Conservation (phyloP, 2,113 vertebrate species). For the Mola mola region DNA sequence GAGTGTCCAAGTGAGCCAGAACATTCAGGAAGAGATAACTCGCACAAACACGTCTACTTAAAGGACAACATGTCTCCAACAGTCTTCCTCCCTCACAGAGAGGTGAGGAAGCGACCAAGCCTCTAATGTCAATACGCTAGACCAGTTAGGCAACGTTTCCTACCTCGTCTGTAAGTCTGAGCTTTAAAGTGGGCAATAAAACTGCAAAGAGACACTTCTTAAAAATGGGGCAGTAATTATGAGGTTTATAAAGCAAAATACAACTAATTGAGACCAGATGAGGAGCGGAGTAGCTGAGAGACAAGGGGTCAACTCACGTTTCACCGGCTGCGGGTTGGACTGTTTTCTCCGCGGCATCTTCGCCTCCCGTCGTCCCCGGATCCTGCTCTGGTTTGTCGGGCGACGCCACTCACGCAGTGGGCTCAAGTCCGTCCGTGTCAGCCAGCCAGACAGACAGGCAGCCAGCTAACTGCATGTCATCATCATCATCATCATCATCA, state of each 20-base stretch:
- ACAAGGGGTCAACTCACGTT: slow-evolving; percentile 76
- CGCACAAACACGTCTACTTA: slow-evolving; percentile 20
- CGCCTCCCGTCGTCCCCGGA: slow-evolving; percentile 16
- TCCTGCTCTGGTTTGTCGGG: slow-evolving; percentile 43
- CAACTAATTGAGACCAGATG: no score
- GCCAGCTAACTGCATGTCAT: slow-evolving; percentile 59
- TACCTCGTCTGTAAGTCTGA: no score
- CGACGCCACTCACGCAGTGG: slow-evolving; percentile 2
- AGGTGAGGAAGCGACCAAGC: neutral
- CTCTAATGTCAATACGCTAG: neutral
- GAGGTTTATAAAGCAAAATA: neutral
- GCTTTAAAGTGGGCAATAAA: neutral
- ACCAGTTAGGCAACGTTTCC: slow-evolving; percentile 11
- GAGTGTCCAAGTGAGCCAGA: slow-evolving; percentile 21
- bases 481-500: slow-evolving; percentile 45
- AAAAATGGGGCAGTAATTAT: neutral
- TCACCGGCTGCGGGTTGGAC: slow-evolving; percentile 92
- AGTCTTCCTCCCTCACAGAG: slow-evolving; percentile 38
- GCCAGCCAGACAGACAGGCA: slow-evolving; percentile 61
- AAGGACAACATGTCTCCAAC: slow-evolving; percentile 9
- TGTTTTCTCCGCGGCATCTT: slow-evolving; percentile 95
- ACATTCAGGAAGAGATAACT: slow-evolving; percentile 67
- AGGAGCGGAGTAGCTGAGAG: no score
- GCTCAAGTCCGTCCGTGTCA: slow-evolving; percentile 45
- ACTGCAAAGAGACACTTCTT: neutral